Evolutionary conservation across 2,888 invertebrate genomes (phyloP), one percentile per base, ranked within the genome.

Genomic region (Erebia palarica): DNA sequence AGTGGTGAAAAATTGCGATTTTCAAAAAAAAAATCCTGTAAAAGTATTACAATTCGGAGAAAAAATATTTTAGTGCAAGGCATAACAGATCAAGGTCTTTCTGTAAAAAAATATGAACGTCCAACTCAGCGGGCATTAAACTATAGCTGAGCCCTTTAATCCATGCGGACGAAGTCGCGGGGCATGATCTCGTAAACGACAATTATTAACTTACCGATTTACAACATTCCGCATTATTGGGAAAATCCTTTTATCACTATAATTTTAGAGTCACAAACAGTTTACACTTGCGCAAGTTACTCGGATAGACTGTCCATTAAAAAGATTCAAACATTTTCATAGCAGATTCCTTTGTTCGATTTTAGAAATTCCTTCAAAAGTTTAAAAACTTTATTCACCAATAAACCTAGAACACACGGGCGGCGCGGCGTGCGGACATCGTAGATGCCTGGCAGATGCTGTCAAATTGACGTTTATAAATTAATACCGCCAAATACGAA

Each of bases 201-300:
- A 44, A 44, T 73, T 71, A 60, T 60, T 3, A 21, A 49, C 61
- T 49, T 4, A 63, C 61, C 47, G 21, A 16, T 10, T 14, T 13
- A 14, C 10, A 21, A 18, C 21, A 47, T 13, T 47, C 18, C 47
- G 13, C 47, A 49, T 63, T 47, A 21, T 18, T 63, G 47, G 47
- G 47, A 21, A 18, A 63, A 21, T 63, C 61, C 61, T 63, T 8
- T 47, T 42, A 18, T 9, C 36, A 60, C 16, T 47, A n/a, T 16
- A 7, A 47, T 44, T 59, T 60, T 36, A 59, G 2, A 11, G 47
- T 42, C 59, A 60, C 47, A 42, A 8, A 61, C 47, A 60, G n/a
- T 44, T 21, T 16, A 63, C 61, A 47, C 14, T 47, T 63, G 5
- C 21, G 21, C 13, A 3, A 47, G 5, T 63, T 47, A 49, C 13